Percentiles rank a stretch among this genome's conserved stretches.
Conservation (phyloP, 2,113 vertebrate genomes). For the Vanacampus margaritifer region DNA sequence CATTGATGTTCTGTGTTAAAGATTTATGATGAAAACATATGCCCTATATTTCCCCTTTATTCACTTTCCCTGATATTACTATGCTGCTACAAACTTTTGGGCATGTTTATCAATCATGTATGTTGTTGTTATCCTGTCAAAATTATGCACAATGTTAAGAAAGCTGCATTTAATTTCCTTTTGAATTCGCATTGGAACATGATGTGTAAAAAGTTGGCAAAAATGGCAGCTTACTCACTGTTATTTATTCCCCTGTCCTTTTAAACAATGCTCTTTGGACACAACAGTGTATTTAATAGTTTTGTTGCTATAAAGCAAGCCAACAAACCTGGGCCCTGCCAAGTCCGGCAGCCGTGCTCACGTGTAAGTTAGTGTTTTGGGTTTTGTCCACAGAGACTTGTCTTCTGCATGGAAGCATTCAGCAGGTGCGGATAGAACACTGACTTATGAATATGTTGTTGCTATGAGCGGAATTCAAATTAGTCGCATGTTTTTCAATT, state of each 20-base stretch:
- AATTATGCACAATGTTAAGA: neutral
- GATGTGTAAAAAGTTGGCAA: neutral
- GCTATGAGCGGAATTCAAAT: neutral
- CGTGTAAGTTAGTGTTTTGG: conserved; percentile 5
- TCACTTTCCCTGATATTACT: conserved; percentile 22
- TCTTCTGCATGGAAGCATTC: conserved; percentile 13
- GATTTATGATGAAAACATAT: conserved; percentile 25
- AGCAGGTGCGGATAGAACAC: neutral
- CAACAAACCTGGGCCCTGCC: conserved; percentile 3
- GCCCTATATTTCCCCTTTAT: conserved; percentile 17
- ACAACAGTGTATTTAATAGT: neutral
- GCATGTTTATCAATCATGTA: neutral
- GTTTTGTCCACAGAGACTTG: conserved; percentile 13
- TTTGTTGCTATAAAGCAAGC: neutral
- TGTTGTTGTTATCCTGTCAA: neutral
- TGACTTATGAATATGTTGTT: neutral
- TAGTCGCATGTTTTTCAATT: neutral
- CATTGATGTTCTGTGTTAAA: conserved; percentile 26
- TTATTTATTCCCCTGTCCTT: neutral
- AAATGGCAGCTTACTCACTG: neutral
- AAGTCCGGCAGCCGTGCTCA: conserved; percentile 4
- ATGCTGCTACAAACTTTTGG: neutral
- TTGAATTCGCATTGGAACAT: neutral
- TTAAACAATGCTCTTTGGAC: neutral
- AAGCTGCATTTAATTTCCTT: neutral